Evolutionary conservation across 1,140 invertebrate species (phyloP).

Genomic region (Ylistrum balloti): DNA sequence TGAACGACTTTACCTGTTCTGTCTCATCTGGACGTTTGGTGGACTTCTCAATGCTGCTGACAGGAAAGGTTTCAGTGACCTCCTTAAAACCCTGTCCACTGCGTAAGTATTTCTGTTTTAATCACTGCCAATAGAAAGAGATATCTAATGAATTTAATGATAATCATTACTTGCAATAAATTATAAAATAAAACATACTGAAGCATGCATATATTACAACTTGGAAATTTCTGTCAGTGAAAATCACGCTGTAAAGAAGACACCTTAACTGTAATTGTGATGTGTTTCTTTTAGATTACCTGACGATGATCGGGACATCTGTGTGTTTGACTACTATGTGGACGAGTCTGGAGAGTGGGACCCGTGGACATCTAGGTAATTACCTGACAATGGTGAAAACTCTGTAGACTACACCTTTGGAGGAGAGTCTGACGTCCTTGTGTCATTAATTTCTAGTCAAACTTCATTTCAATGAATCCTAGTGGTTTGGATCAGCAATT

Average conservation of each 20-base stretch:
- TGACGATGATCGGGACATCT: conserved; percentile 82
- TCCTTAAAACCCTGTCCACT: conserved; percentile 80
- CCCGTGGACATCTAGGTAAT: conserved; percentile 80
- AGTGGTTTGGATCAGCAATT: too few species aligned
- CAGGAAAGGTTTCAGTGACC: conserved; percentile 79
- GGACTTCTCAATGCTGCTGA: conserved; percentile 78
- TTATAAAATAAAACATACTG: too few species aligned
- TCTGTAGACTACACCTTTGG: neutral
- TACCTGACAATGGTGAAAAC: neutral
- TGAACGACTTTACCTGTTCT: conserved; percentile 81
- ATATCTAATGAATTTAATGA: neutral
- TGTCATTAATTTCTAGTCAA: too few species aligned
- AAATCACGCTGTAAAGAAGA: too few species aligned
- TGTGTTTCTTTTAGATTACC: conserved; percentile 76
- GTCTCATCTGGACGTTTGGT: conserved; percentile 83
- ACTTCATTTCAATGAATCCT: too few species aligned
- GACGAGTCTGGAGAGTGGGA: conserved; percentile 83
- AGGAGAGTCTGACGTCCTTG: neutral
- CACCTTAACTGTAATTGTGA: too few species aligned
- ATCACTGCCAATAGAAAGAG: neutral
- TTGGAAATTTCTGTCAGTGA: too few species aligned
- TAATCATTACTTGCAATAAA: neutral
- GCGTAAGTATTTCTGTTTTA: conserved; percentile 73
- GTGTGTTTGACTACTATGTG: conserved; percentile 83
- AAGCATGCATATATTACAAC: too few species aligned